Evolutionary conservation across 1,140 invertebrate genomes (phyloP).

Genomic region (Euura lappo): DNA sequence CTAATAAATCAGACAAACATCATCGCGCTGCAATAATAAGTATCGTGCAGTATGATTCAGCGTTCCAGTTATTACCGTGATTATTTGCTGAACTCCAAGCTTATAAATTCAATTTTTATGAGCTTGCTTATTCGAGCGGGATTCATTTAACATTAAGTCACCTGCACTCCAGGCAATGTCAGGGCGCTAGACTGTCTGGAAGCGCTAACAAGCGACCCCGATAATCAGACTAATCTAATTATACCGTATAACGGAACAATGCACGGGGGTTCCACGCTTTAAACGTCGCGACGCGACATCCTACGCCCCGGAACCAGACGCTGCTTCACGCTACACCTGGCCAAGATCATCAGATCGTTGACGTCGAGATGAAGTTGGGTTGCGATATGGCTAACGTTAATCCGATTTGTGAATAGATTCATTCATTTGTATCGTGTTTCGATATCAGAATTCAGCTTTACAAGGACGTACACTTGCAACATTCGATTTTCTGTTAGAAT

Average conservation of each 20-base stretch:
- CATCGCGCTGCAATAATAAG: too few relatives aligned
- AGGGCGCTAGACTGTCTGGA: neutral
- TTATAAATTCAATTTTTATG: neutral
- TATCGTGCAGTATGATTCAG: too few relatives aligned
- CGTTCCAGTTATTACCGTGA: too few relatives aligned
- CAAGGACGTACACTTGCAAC: too few relatives aligned
- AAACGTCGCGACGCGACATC: neutral
- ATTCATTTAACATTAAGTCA: neutral
- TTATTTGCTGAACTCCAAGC: neutral
- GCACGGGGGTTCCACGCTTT: neutral
- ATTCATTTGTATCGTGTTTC: too few relatives aligned
- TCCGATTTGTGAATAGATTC: too few relatives aligned
- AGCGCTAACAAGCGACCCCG: slow-evolving; percentile 2
- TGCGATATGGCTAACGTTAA: too few relatives aligned
- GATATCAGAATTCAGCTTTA: too few relatives aligned
- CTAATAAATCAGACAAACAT: neutral
- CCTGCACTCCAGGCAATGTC: neutral
- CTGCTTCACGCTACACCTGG: neutral
- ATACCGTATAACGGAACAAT: slow-evolving; percentile 7
- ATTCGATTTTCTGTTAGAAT: too few relatives aligned
- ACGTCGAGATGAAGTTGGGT: too few relatives aligned
- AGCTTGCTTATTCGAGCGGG: neutral
- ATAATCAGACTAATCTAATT: slow-evolving; percentile 7
- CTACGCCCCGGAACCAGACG: neutral
- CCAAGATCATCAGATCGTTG: too few relatives aligned